phyloP scores from a whole-genome alignment of 2,888 invertebrate species.

The Charanyca ferruginea region DNA sequence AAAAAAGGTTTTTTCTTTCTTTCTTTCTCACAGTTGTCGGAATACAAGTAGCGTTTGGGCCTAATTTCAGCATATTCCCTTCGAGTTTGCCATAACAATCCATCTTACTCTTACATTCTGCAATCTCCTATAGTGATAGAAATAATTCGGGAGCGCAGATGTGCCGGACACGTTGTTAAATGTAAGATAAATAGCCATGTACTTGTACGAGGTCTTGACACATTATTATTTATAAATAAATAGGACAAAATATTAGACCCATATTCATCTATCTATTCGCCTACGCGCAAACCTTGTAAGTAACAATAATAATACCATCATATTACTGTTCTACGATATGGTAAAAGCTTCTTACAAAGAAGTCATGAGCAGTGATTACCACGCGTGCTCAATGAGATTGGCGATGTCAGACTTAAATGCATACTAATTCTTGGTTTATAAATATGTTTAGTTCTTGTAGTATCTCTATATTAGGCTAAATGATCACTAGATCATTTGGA shows the following conservation, averaged over 20 bases:
- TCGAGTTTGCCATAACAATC: constrained; percentile 28
- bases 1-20: too few relatives aligned
- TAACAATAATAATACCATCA: too few relatives aligned
- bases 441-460: too few relatives aligned
- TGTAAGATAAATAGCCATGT: constrained; percentile 54
- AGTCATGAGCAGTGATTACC: too few relatives aligned
- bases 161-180: constrained; percentile 61
- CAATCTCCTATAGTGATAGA: constrained; percentile 46
- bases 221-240: constrained; percentile 50
- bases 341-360: too few relatives aligned
- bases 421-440: too few relatives aligned
- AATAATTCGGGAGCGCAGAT: constrained; percentile 61
- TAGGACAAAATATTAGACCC: neutral
- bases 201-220: constrained; percentile 43
- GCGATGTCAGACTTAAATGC: too few relatives aligned
- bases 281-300: too few relatives aligned
- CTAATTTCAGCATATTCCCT: neutral
- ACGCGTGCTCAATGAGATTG: too few relatives aligned
- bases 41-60: neutral
- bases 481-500: too few relatives aligned
- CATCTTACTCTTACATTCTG: constrained; percentile 48
- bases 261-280: neutral
- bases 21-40: neutral
- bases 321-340: too few relatives aligned
- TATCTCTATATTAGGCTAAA: too few relatives aligned